Base-by-base conservation (phyloP, 2,888 invertebrate genomes). In the Catocala sponsa region DNA sequence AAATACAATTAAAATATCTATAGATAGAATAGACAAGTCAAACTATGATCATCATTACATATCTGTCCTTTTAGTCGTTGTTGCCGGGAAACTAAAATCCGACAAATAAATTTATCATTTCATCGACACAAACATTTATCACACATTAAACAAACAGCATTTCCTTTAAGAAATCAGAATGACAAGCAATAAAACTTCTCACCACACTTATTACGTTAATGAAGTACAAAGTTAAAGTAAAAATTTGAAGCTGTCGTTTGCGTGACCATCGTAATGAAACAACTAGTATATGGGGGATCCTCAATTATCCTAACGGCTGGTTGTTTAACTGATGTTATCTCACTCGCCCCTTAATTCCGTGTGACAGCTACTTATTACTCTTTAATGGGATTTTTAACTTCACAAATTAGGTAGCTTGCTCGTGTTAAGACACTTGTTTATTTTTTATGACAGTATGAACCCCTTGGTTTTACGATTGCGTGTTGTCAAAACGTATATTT, bases 331-430 rank as follows among this genome's bases (percentile, higher is more conserved):
- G 67, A 67, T 76, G 12, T 47, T 67, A 73, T 78, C 79, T 55
- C 33, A 46, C 32, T 44, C 13, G 49, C 62, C 60, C 66, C 60
- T 67, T 72, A 72, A 79, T 74, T 77, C 65, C 60, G 58, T 62
- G 32, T 57, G 63, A 63, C 58, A 38, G 63, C 49, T 54, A 68
- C 68, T 76, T 9, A 72, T 55, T 55, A 63, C 50, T 61, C 41
- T 51, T 59, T 76, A 72, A 76, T 77, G 62, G 74, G 58, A 72
- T 68, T 77, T 74, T 66, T 79, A 63, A 74, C 77, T 57, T 74
- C 61, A 55, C 61, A 60, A 75, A 76, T 70, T 68, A 65, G 55
- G 66, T 62, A 50, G 46, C 44, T 44, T 38, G 38, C 15, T 54
- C 43, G 58, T 49, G 54, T 53, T 11, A 56, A 55, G 52, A 52